Evolutionary conservation across 2,888 invertebrate genomes (phyloP).

Genomic region (Leptopilina syphax): DNA sequence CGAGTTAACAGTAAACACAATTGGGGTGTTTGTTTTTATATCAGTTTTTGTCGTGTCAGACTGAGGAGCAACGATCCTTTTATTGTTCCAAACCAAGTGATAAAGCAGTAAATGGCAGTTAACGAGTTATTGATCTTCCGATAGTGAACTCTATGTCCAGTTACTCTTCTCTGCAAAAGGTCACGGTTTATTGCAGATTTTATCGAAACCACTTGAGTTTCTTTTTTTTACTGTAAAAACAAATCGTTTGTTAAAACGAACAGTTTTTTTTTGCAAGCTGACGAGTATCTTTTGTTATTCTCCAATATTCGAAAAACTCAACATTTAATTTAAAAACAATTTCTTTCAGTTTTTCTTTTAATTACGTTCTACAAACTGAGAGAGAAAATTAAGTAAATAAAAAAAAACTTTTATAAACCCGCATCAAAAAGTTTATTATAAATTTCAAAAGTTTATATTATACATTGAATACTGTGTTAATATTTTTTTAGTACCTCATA

Average conservation of each 20-base stretch:
- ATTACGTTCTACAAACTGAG: neutral
- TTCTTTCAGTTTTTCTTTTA: neutral
- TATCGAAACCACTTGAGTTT: neutral
- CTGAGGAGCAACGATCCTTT: constrained; percentile 20
- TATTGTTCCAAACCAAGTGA: constrained; percentile 27
- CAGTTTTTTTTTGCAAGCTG: neutral
- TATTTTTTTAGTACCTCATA: constrained; percentile 1
- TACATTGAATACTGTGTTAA: neutral
- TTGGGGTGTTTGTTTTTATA: constrained; percentile 15
- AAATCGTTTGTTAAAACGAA: neutral
- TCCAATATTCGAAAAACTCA: neutral
- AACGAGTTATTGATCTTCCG: constrained; percentile 37
- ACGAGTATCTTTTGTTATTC: too few relatives aligned
- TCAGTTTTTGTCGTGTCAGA: constrained; percentile 18
- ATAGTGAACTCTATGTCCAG: constrained; percentile 20
- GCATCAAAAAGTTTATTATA: neutral
- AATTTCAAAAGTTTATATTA: constrained; percentile 18
- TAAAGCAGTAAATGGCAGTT: constrained; percentile 33
- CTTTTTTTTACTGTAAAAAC: neutral
- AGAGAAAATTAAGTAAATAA: neutral
- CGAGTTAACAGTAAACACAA: neutral
- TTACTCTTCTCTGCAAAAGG: constrained; percentile 18
- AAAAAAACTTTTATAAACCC: neutral
- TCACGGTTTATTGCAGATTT: constrained; percentile 16
- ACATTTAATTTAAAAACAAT: neutral